These are phyloP conservation scores for Corydoras maculifer DNA, from an alignment of 2,113 vertebrate genomes.

Conservation along the genomic window DNA sequence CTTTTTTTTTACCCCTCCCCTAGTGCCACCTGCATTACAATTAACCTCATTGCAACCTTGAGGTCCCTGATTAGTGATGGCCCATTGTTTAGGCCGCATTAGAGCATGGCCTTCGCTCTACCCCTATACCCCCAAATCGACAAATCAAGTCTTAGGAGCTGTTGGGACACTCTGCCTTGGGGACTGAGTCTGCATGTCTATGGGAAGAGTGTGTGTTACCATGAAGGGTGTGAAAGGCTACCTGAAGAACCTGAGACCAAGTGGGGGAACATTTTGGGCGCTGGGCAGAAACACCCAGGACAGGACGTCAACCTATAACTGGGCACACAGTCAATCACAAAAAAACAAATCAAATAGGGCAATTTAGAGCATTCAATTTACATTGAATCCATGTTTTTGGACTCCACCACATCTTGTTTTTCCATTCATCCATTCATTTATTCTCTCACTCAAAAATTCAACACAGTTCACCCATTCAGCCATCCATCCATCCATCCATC, in stretches of 20 bases:
- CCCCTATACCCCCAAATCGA: slow-evolving; percentile 57
- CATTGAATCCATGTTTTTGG: no score
- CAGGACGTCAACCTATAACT: no score
- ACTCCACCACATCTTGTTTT: no score
- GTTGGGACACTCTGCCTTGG: slow-evolving; percentile 60
- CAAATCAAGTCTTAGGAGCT: slow-evolving; percentile 78
- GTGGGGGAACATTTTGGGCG: no score
- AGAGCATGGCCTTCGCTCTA: slow-evolving; percentile 76
- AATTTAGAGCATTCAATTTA: no score
- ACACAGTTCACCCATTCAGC: no score
- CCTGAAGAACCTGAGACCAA: slow-evolving; percentile 36
- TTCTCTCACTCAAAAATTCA: no score
- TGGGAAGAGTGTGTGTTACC: slow-evolving; percentile 37
- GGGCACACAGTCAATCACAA: no score
- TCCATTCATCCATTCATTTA: no score
- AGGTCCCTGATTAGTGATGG: slow-evolving; percentile 90
- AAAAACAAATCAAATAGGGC: no score
- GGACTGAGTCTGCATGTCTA: slow-evolving; percentile 61
- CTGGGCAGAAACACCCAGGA: no score
- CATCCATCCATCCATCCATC: no score
- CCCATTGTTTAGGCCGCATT: slow-evolving; percentile 82
- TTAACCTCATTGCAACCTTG: slow-evolving; percentile 89
- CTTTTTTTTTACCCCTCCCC: slow-evolving; percentile 62
- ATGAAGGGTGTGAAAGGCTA: slow-evolving; percentile 46
- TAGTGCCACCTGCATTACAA: slow-evolving; percentile 84